Conservation (phyloP, 2,797 vertebrate species). For the Gouania willdenowi region DNA sequence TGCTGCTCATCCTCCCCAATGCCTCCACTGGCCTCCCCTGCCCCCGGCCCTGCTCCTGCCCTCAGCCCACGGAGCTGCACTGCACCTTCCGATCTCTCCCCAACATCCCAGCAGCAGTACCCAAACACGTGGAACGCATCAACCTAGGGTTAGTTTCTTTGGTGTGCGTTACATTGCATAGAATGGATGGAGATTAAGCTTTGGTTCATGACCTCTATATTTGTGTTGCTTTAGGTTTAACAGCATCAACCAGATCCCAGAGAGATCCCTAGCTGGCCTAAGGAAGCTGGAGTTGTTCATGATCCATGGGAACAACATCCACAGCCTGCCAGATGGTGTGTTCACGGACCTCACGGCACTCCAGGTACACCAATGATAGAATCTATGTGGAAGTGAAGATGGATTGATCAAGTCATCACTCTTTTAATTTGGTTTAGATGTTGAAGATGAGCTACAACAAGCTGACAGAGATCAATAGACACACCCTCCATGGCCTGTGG, state of each 20-base stretch:
- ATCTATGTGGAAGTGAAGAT: too few relatives aligned
- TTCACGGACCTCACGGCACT: slow-evolving; percentile 83
- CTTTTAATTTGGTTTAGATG: slow-evolving; percentile 79
- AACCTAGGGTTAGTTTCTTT: slow-evolving; percentile 88
- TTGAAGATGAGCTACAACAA: slow-evolving; percentile 96
- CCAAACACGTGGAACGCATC: slow-evolving; percentile 82
- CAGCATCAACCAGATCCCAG: slow-evolving; percentile 79
- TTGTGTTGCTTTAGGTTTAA: slow-evolving; percentile 86
- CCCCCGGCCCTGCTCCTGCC: slow-evolving; percentile 86
- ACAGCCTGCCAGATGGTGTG: slow-evolving; percentile 77
- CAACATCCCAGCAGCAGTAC: slow-evolving; percentile 74
- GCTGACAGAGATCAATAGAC: slow-evolving; percentile 72
- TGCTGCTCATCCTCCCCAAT: slow-evolving; percentile 28
- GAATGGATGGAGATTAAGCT: not conserved
- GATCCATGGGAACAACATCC: slow-evolving; percentile 91
- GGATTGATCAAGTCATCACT: not conserved
- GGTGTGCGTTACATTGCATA: too few relatives aligned
- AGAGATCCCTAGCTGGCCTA: slow-evolving; percentile 80
- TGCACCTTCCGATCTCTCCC: slow-evolving; percentile 90
- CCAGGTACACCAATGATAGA: slow-evolving; percentile 83
- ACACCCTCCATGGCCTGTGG: slow-evolving; percentile 82
- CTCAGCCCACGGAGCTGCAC: slow-evolving; percentile 85
- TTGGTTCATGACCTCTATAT: not conserved
- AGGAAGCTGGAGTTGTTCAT: slow-evolving; percentile 85
- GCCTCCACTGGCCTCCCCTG: slow-evolving; percentile 52